phyloP scores from a whole-genome alignment of 1,140 invertebrate genomes.

The Neodiprion lecontei region DNA sequence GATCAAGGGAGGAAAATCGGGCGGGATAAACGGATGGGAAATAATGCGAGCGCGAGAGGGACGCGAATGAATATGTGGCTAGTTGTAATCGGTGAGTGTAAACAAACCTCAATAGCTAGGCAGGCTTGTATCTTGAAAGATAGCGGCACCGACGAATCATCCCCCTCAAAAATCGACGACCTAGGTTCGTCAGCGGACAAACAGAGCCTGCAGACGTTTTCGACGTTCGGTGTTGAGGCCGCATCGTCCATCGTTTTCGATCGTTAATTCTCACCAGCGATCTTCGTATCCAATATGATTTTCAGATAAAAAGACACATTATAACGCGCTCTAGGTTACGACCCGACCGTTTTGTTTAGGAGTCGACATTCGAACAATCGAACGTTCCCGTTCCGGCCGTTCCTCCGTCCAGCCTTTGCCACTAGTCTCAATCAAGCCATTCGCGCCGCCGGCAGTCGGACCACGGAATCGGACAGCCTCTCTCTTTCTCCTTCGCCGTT shows the following conservation, averaged over 20 bases:
- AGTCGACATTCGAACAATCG: conserved; percentile 39
- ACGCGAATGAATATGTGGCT: too few relatives aligned
- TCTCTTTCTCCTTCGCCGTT: too few relatives aligned
- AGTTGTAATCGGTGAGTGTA: too few relatives aligned
- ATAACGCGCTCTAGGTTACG: conserved; percentile 35
- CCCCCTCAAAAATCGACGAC: conserved; percentile 51
- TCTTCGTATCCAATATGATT: conserved; percentile 8
- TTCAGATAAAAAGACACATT: conserved; percentile 16
- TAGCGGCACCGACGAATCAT: conserved; percentile 59
- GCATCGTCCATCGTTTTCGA: conserved; percentile 47
- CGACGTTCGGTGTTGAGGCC: conserved; percentile 46
- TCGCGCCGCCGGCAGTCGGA: too few relatives aligned
- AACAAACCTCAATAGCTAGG: conserved; percentile 67
- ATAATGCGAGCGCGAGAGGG: too few relatives aligned
- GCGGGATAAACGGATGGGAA: too few relatives aligned
- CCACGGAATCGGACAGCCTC: too few relatives aligned
- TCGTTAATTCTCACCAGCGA: not conserved
- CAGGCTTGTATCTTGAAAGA: conserved; percentile 68
- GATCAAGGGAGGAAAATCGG: too few relatives aligned
- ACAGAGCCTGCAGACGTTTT: conserved; percentile 68
- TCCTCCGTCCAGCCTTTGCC: not conserved
- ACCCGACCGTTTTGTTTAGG: conserved; percentile 47
- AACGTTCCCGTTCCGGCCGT: conserved; percentile 27
- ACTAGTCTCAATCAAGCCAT: too few relatives aligned
- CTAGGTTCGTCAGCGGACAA: conserved; percentile 64